Conservation (phyloP, 2,113 vertebrate species). For the Eretmochelys imbricata region DNA sequence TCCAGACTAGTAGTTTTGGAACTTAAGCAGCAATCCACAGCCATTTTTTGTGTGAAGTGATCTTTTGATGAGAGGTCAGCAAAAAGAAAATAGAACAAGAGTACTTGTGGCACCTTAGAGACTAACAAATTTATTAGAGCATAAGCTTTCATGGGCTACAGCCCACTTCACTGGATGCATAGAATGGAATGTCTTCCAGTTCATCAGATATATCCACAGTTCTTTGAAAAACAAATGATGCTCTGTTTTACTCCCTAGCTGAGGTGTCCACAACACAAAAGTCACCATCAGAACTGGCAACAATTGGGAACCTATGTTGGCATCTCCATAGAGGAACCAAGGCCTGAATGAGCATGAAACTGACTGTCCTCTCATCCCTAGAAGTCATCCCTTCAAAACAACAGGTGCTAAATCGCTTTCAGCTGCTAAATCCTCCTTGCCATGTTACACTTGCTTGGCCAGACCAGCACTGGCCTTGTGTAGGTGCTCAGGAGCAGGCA, state of each 20-base stretch:
- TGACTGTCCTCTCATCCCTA: not conserved
- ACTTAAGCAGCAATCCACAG: not conserved
- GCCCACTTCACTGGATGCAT: too few species aligned
- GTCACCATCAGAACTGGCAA: not conserved
- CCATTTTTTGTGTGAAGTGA: not conserved
- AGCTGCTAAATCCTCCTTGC: not conserved
- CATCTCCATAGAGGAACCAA: not conserved
- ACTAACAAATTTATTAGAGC: too few species aligned
- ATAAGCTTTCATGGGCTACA: too few species aligned
- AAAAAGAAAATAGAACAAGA: not conserved
- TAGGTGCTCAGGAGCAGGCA: not conserved
- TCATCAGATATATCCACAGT: not conserved
- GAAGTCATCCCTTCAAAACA: not conserved
- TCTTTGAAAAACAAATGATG: not conserved
- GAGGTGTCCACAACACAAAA: not conserved
- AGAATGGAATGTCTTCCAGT: not conserved
- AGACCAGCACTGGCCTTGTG: not conserved
- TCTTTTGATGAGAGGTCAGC: not conserved
- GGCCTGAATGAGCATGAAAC: not conserved
- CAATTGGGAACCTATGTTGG: not conserved
- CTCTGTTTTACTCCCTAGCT: not conserved
- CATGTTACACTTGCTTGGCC: not conserved
- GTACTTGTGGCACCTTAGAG: too few species aligned
- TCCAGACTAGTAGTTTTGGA: not conserved
- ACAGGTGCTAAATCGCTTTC: not conserved